phyloP scores from a whole-genome alignment of 2,797 vertebrate species.

The Sebastes iracundus region DNA sequence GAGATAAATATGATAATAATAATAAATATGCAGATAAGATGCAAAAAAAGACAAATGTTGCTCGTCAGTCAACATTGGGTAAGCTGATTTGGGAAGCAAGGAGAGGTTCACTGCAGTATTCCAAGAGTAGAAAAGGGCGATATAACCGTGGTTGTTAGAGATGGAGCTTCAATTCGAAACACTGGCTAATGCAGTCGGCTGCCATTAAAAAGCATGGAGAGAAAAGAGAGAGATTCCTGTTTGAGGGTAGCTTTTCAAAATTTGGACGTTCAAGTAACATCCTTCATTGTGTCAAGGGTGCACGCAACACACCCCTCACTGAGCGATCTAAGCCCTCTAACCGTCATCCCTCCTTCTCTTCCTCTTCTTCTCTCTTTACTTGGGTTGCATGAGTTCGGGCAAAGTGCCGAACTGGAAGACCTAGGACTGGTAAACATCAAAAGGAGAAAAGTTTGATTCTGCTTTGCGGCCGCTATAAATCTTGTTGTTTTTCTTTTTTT shows the following conservation, averaged over 20 bases:
- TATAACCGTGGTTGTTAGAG: conserved; percentile 59
- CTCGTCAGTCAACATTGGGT: conserved; percentile 66
- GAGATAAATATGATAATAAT: conserved; percentile 78
- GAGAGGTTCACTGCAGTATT: conserved; percentile 56
- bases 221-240: conserved; percentile 53
- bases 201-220: conserved; percentile 54
- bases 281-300: conserved; percentile 38
- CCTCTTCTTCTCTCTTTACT: conserved; percentile 53
- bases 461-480: conserved; percentile 46
- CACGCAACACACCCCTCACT: conserved; percentile 20
- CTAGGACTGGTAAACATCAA: conserved; percentile 81
- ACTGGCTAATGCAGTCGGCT: conserved; percentile 58
- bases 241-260: conserved; percentile 29
- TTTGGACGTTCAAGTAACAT: conserved; percentile 28
- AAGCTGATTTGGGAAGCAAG: conserved; percentile 62
- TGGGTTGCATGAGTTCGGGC: conserved; percentile 61
- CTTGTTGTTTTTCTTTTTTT: conserved; percentile 5
- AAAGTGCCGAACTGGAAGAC: conserved; percentile 80
- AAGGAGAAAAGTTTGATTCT: conserved; percentile 61
- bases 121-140: conserved; percentile 74
- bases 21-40: conserved; percentile 76
- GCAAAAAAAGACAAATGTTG: conserved; percentile 62
- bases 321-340: conserved; percentile 29
- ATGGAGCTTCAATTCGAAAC: conserved; percentile 64
- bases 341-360: conserved; percentile 22